Base-by-base conservation (phyloP, 1,140 invertebrate genomes). In the Temnothorax nylanderi region DNA sequence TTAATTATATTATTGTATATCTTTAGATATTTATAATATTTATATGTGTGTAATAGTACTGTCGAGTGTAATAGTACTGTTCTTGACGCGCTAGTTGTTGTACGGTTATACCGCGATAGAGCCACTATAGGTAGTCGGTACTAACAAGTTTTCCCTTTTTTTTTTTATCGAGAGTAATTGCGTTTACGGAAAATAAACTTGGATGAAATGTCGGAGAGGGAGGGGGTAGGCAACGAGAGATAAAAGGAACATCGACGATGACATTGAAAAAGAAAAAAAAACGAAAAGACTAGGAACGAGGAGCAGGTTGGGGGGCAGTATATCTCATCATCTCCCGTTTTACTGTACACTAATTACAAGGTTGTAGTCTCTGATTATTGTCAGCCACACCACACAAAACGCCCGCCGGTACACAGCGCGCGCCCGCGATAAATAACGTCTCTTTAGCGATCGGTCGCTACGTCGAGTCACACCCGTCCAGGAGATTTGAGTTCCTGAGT, bases 301-400 rank as follows among this genome's bases (percentile, higher is more conserved):
- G 75, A 60, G 34, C 13, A 47, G 81, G 26, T 47, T 5, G 56
- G 75, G 69, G 85, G 69, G 85, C 71, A 86, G 76, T 86, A 87
- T 84, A 87, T 87, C 78, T 87, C 89, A 74, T 81, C 72, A 85
- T 88, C 89, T 77, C 49, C 80, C 62, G 58, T 77, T 78, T 54
- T 87, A 76, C 82, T 95, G 94, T 95, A 95, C 94, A 95, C 94
- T 95, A 95, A 95, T 95, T 95, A 95, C 94, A 95, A 95, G 89
- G 89, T 92, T 82, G 91, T 90, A 93, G 93, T 94, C 91, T 92
- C 91, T 95, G 94, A 95, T 95, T 95, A 95, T 95, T 95, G 95
- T 95, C 95, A 94, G 94, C 92, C 93, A 93, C 94, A 92, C 92
- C 89, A 91, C 91, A 91, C 84, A 88, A 86, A 89, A 87, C 65